Conservation (phyloP, 30 jellyfish, hydroid and myxozoan genomes). For the Hydra vulgaris region DNA sequence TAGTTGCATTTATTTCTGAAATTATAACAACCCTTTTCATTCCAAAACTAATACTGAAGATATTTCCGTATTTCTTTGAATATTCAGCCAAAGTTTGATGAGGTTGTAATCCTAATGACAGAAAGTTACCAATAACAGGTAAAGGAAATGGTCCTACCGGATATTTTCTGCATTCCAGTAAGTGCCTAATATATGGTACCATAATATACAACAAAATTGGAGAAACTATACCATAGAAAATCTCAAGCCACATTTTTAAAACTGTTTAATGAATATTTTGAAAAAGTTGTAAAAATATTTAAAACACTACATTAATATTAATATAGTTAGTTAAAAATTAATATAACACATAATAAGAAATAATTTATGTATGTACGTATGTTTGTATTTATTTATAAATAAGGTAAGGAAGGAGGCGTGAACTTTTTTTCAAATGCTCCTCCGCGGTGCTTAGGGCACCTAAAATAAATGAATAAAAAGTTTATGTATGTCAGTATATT, state of each 20-base stretch:
- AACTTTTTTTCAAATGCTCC: no score
- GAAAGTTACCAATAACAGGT: neutral
- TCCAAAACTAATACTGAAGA: constrained; percentile 26
- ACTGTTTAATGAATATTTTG: no score
- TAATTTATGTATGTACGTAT: no score
- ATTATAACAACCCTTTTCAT: constrained; percentile 45
- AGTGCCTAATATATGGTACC: neutral
- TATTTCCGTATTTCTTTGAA: neutral
- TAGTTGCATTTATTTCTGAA: constrained; percentile 34
- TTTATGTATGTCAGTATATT: no score
- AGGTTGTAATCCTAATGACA: neutral
- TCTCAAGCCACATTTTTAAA: neutral
- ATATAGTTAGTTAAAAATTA: no score
- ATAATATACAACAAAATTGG: neutral
- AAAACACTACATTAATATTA: no score
- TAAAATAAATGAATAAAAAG: no score
- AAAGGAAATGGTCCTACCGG: neutral
- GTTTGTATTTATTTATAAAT: no score
- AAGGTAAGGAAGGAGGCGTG: no score
- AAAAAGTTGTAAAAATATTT: no score
- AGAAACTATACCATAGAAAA: neutral
- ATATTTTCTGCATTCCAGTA: neutral
- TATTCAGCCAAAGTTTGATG: neutral
- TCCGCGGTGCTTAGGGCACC: no score
- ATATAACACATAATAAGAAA: no score